Base-by-base conservation (phyloP, 37 sponge, comb jelly and placozoan genomes). In the Agelas oroides region DNA sequence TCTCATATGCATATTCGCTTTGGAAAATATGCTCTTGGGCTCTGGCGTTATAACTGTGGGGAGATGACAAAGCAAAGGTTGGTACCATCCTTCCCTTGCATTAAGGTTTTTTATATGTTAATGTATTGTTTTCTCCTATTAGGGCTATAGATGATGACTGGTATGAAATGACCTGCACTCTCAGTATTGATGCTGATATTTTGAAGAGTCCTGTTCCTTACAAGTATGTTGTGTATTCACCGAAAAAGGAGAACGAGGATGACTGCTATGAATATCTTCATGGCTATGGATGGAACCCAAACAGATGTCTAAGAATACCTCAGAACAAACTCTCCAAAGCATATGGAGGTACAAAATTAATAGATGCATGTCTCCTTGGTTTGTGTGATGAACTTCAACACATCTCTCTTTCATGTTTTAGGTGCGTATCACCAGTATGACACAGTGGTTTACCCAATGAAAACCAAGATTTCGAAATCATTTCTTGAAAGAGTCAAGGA, bases 221-320 rank as follows among this genome's bases (percentile, higher is more conserved):
- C 74, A 87, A 87, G 34, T 87, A 87, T 80, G 32, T 75, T 0
- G 59, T 84, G 0, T 53, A 55, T 84, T 84, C 85, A 19, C 76
- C 68, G n/a, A 15, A 24, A 24, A 33, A 23, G 23, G 18, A 72
- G 18, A 8, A 36, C 23, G 52, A 38, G 15, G 23, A 18, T 73
- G 28, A 73, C 54, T 40, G 30, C 23, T 60, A n/a, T 73, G 73
- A 73, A n/a, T n/a, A 70, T 23, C 28, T 53, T 62, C 25, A 27
- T 63, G 27, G 3, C 2, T 59, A 28, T 2, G 59, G 12, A 3
- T 37, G 36, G 11, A 25, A 27, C 27, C n/a, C 60, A 32, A 83
- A 83, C 39, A 39, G 83, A 83, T 61, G 74, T 61, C 72, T 83
- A 53, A 37, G 25, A 33, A 59, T 83, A 28, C 70, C 71, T 53